Evolutionary conservation across 2,888 invertebrate species (phyloP).

Genomic region (Dorcus hopei): DNA sequence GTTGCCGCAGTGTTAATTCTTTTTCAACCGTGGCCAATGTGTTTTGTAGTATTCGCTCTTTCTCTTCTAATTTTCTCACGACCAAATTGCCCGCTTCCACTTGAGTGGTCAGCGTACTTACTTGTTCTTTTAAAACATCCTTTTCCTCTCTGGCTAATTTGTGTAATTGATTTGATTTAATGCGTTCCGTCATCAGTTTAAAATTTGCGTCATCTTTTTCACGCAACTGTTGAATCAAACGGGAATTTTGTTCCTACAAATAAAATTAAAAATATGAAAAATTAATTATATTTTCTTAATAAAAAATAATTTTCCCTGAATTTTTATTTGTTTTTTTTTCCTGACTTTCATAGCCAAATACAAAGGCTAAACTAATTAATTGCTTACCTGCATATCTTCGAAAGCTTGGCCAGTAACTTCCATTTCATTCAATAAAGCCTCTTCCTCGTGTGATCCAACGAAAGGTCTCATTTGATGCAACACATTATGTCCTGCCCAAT

Average conservation of each 20-base stretch:
- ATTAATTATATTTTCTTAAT: no score
- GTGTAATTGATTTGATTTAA: slow-evolving; percentile 93
- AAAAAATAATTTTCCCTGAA: no score
- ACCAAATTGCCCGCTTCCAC: slow-evolving; percentile 95
- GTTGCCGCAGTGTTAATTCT: slow-evolving; percentile 86
- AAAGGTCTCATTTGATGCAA: slow-evolving; percentile 64
- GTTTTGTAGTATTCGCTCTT: slow-evolving; percentile 88
- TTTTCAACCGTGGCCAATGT: slow-evolving; percentile 92
- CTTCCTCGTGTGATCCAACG: slow-evolving; percentile 84
- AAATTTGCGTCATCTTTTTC: slow-evolving; percentile 99
- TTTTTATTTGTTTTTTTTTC: no score
- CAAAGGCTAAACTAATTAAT: not conserved
- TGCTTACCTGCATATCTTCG: slow-evolving; percentile 86
- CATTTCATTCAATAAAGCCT: slow-evolving; percentile 96
- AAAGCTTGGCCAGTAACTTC: slow-evolving; percentile 99
- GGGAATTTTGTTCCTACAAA: slow-evolving; percentile 80
- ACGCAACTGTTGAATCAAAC: slow-evolving; percentile 89
- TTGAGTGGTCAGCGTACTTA: slow-evolving; percentile 49
- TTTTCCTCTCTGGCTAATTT: slow-evolving; percentile 93
- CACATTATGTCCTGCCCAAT: slow-evolving; percentile 48
- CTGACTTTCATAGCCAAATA: no score
- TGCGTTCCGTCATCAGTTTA: slow-evolving; percentile 96
- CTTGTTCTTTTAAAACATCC: slow-evolving; percentile 87
- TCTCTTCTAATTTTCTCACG: slow-evolving; percentile 91
- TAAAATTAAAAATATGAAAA: no score